Conservation (phyloP, 1,140 invertebrate genomes). For the Medauroidea extradentata region DNA sequence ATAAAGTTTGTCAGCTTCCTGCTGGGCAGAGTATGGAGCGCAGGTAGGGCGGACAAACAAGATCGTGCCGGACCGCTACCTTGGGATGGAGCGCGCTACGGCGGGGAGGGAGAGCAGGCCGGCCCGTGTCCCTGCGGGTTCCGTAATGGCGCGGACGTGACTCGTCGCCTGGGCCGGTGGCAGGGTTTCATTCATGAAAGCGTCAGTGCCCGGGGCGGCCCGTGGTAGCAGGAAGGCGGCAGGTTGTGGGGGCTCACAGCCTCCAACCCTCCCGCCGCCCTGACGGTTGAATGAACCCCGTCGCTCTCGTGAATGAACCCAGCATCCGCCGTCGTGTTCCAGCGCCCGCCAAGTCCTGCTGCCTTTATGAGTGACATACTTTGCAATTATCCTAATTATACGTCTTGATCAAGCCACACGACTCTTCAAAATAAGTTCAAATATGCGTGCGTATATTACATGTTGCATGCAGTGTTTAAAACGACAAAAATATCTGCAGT, state of each 20-base stretch:
- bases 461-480: too few relatives aligned
- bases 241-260: not conserved
- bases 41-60: too few relatives aligned
- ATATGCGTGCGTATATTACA: too few relatives aligned
- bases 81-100: not conserved
- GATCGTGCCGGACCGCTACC: too few relatives aligned
- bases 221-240: not conserved
- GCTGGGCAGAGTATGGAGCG: too few relatives aligned
- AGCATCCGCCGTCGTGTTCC: not conserved
- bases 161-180: not conserved
- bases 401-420: too few relatives aligned
- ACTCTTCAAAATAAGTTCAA: too few relatives aligned
- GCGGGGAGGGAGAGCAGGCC: not conserved
- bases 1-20: too few relatives aligned
- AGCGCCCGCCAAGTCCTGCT: not conserved
- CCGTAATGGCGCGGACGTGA: conserved; percentile 2
- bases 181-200: conserved; percentile 10
- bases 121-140: not conserved
- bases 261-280: not conserved
- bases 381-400: too few relatives aligned
- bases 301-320: too few relatives aligned
- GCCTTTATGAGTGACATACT: not conserved
- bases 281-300: too few relatives aligned
- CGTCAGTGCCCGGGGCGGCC: not conserved
- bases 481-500: too few relatives aligned